Evolutionary conservation across 1,140 invertebrate species (phyloP).

Genomic region (Paraescarpia echinospica): DNA sequence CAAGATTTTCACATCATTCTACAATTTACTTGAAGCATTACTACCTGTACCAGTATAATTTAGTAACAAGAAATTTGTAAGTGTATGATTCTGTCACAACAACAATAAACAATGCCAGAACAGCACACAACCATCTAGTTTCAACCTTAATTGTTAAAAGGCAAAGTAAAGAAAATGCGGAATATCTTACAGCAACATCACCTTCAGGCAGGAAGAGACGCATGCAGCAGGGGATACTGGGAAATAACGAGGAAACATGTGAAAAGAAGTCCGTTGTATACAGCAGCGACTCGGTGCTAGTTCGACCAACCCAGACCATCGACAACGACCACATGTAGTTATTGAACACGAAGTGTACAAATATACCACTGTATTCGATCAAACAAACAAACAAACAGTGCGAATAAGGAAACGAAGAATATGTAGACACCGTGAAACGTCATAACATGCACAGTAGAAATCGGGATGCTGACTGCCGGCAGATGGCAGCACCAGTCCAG

Average conservation of each 20-base stretch:
- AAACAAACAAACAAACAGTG: background rate
- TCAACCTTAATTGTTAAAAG: too few relatives aligned
- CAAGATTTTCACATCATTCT: background rate
- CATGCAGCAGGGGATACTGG: background rate
- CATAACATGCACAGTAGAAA: background rate
- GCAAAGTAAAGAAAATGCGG: background rate
- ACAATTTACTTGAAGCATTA: background rate
- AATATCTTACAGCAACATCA: slow-evolving; percentile 10
- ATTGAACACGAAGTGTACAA: background rate
- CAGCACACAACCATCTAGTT: background rate
- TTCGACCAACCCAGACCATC: background rate
- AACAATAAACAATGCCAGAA: too few relatives aligned
- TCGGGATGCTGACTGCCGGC: background rate
- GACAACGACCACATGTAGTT: background rate
- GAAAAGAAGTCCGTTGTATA: background rate
- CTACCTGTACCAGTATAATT: background rate
- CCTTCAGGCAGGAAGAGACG: slow-evolving; percentile 5
- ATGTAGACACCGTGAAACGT: background rate
- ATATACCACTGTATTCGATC: background rate
- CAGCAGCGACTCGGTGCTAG: background rate
- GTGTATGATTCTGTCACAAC: background rate
- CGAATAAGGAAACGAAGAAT: background rate
- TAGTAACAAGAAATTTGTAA: background rate
- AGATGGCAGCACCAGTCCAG: background rate
- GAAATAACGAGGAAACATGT: background rate